These are phyloP conservation scores for Acrocephalus scirpaceus DNA, from an alignment of 2,797 vertebrate species.

Conservation along the genomic window DNA sequence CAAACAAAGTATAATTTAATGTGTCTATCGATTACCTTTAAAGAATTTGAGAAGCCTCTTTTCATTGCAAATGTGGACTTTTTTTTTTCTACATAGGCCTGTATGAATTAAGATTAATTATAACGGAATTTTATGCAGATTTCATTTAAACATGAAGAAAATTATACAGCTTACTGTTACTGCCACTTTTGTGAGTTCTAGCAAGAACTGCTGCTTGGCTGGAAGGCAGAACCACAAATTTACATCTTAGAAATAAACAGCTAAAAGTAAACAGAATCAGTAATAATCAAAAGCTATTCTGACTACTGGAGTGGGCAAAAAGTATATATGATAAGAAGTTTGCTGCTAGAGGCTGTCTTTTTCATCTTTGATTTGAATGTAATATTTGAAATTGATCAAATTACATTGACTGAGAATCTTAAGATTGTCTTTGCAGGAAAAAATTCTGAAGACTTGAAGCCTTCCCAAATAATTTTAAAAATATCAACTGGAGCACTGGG, in stretches of 20 bases:
- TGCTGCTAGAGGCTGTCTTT: background rate
- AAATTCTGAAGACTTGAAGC: background rate
- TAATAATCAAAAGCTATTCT: background rate
- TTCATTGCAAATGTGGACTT: background rate
- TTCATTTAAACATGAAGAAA: background rate
- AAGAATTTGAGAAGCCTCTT: background rate
- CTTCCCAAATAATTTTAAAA: background rate
- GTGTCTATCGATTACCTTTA: background rate
- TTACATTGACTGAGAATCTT: background rate
- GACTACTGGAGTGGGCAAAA: background rate
- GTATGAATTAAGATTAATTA: background rate
- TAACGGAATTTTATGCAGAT: background rate
- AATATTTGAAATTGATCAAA: background rate
- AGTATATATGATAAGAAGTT: background rate
- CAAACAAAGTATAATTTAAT: background rate
- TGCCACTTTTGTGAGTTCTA: background rate
- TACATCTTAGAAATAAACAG: background rate
- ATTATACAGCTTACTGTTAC: background rate
- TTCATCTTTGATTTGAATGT: background rate
- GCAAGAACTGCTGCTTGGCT: background rate
- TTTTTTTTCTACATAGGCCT: background rate
- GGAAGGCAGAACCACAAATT: background rate
- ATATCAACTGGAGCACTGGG: rapidly evolving
- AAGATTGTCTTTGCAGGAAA: background rate
- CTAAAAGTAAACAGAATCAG: background rate